Percentiles rank a stretch among this genome's conserved stretches.
These are phyloP conservation scores for Callionymus lyra DNA, from an alignment of 2,113 vertebrate genomes.

Conservation along the genomic window DNA sequence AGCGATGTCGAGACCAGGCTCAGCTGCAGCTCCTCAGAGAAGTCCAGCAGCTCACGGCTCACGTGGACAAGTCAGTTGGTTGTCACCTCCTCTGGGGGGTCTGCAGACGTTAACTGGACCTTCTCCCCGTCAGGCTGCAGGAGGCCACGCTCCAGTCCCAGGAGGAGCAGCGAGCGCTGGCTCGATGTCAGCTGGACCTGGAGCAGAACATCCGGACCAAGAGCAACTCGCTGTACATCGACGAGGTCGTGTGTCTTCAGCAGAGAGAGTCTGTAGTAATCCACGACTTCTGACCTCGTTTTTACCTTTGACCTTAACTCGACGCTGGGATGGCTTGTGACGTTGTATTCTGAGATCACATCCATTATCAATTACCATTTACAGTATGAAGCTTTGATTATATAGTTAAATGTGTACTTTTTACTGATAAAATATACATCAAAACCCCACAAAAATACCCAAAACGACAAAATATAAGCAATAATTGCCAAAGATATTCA, in stretches of 20 bases:
- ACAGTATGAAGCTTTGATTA: no score
- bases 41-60: constrained; percentile 68
- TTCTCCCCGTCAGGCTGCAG: constrained; percentile 59
- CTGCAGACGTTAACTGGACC: background rate
- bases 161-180: constrained; percentile 65
- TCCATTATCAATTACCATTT: no score
- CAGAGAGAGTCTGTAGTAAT: constrained; percentile 69
- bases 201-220: constrained; percentile 80
- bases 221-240: constrained; percentile 77
- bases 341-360: no score
- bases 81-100: no score
- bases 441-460: no score
- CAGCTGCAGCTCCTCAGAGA: constrained; percentile 73
- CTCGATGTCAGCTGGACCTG: constrained; percentile 69
- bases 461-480: no score
- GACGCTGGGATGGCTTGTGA: no score
- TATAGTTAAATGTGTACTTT: no score
- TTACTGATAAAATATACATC: no score
- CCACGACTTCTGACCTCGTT: constrained; percentile 58
- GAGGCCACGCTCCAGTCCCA: constrained; percentile 64
- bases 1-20: constrained; percentile 72
- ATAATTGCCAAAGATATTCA: no score
- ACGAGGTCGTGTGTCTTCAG: constrained; percentile 79
- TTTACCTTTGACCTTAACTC: no score
- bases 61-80: constrained; percentile 63